Evolutionary conservation across 2,797 vertebrate species (phyloP), one percentile per base, ranked within the genome.

Genomic region (Chrysolophus pictus): DNA sequence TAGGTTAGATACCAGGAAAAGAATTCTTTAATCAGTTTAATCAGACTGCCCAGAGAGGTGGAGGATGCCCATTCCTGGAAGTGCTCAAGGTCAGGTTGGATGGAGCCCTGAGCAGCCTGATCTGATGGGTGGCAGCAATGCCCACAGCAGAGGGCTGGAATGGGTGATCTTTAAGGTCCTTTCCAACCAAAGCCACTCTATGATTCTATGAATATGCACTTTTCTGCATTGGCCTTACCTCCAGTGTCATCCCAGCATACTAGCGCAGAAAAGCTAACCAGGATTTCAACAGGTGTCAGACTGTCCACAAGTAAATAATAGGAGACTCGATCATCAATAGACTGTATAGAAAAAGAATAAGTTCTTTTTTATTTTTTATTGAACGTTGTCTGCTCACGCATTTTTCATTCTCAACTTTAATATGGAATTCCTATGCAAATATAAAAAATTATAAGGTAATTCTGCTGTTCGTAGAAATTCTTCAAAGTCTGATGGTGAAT

Each of bases 281-380:
- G 97, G 51, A 99, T 98, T 97, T 99, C 97, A 74, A 96, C 97
- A 55, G 98, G 97, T 76, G 96, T 98, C 93, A 98, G 88, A 88
- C 97, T 98, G 96, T 99, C 99, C 95, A 99, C 98, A 94, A 97
- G 98, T 68, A 99, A 97, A 95, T 98, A 99, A 97, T 98, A 97
- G 88, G 94, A 96, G 58, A 97, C 96, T 88, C 86, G 97, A 13
- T 98, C 98, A 55, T 97, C 97, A 92, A 95, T 88, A 93, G 91
- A 96, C 99, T 99, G 94, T 44, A 91, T 47, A 58, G 84, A 91
- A 89, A 82, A 94, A 37, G 78, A 22, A 42, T 75, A 44, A 58
- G 53, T 64, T 70, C 24, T 55, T 49, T 28, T 59, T 82, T 72
- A 44, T 22, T 70, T 67, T 55, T 28, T 14, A 46, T 5, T 18